These are phyloP conservation scores for Pimephales promelas DNA, from an alignment of 2,113 vertebrate species.

Conservation along the genomic window DNA sequence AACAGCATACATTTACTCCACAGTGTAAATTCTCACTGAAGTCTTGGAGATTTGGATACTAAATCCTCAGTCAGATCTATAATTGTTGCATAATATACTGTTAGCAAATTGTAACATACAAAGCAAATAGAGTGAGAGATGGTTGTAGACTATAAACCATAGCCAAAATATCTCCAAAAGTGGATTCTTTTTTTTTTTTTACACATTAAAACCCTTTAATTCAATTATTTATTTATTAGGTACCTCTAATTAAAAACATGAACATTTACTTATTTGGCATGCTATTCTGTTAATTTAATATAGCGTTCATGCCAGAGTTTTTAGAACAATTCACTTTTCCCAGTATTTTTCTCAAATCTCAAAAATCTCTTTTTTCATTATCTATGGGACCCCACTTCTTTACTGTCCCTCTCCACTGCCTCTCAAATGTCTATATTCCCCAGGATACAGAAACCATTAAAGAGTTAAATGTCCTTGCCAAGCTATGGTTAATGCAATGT, in stretches of 20 bases:
- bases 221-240: neutral
- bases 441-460: slow-evolving; percentile 1
- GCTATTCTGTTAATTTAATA: too few species aligned
- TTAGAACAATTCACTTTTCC: neutral
- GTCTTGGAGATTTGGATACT: neutral
- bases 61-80: neutral
- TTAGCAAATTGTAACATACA: neutral
- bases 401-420: neutral
- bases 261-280: neutral
- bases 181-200: neutral
- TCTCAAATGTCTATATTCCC: neutral
- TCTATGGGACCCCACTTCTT: neutral
- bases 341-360: neutral
- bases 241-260: neutral
- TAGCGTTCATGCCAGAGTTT: neutral
- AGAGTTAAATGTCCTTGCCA: neutral
- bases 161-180: neutral
- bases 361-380: neutral
- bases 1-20: too few species aligned
- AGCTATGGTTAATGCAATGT: slow-evolving; percentile 1
- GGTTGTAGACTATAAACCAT: neutral
- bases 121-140: neutral
- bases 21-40: too few species aligned
- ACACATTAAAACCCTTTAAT: neutral
- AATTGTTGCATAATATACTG: neutral